A percentile compares a stretch with the other conserved stretches of the same genome.
Evolutionary conservation across 2,113 vertebrate species (phyloP).

Genomic region (Bagarius yarrelli): DNA sequence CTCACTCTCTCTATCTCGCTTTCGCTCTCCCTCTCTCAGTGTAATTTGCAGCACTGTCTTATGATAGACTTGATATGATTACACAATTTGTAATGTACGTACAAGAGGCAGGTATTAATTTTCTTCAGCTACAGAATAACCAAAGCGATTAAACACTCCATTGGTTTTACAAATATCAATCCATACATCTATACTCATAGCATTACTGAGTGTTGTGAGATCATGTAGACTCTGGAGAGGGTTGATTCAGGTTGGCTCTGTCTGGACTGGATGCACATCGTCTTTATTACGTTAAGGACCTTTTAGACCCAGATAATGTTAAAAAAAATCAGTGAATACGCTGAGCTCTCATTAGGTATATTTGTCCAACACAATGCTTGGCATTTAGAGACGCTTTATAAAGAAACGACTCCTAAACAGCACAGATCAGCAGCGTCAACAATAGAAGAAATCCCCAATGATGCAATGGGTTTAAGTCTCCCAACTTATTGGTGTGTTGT

Average conservation of each 20-base stretch:
- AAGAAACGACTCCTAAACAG: slow-evolving; percentile 45
- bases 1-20: background rate
- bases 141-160: slow-evolving; percentile 45
- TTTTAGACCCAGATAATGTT: background rate
- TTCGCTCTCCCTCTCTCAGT: background rate
- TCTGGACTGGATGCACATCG: background rate
- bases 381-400: slow-evolving; percentile 56
- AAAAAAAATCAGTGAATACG: slow-evolving; percentile 47
- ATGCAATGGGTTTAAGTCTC: background rate
- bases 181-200: slow-evolving; percentile 22
- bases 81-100: slow-evolving; percentile 32
- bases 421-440: background rate
- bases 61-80: slow-evolving; percentile 44
- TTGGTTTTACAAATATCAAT: slow-evolving; percentile 47
- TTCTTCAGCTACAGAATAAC: slow-evolving; percentile 46
- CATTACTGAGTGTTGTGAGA: background rate
- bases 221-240: background rate
- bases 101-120: slow-evolving; percentile 45
- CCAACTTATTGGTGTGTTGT: background rate
- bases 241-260: background rate
- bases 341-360: slow-evolving; percentile 51
- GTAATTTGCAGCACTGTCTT: slow-evolving; percentile 17
- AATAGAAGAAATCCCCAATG: background rate
- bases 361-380: slow-evolving; percentile 44
- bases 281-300: background rate